Conservation (phyloP, 2,113 vertebrate genomes). For the Heteronetta atricapilla region DNA sequence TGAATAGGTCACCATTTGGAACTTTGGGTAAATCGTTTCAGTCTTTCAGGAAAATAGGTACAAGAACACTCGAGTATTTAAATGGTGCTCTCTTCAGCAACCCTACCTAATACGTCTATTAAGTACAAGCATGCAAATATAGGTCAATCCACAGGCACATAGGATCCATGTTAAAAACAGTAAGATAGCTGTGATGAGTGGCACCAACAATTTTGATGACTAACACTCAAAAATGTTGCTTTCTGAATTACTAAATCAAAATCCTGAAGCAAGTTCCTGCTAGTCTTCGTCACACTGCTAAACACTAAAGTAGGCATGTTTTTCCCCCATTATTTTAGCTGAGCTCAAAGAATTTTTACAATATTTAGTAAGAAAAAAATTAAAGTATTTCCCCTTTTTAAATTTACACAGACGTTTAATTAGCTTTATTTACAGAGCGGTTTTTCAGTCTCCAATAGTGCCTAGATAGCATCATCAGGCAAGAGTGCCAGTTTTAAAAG, state of each 20-base stretch:
- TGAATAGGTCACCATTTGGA: constrained; percentile 75
- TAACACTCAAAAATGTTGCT: constrained; percentile 77
- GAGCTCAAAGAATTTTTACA: constrained; percentile 88
- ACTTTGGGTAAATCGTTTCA: constrained; percentile 67
- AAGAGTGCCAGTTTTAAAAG: constrained; percentile 84
- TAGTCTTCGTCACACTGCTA: constrained; percentile 80
- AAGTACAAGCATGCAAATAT: constrained; percentile 86
- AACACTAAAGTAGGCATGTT: constrained; percentile 80
- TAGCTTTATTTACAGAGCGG: constrained; percentile 96
- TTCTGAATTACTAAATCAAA: constrained; percentile 77
- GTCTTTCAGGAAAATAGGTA: constrained; percentile 62
- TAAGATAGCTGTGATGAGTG: constrained; percentile 80
- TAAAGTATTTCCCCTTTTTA: constrained; percentile 89
- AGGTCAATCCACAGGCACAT: constrained; percentile 83
- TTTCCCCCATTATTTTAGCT: constrained; percentile 80
- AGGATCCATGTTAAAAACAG: constrained; percentile 80
- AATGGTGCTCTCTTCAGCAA: constrained; percentile 78
- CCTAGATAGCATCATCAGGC: constrained; percentile 84
- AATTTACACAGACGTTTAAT: constrained; percentile 97
- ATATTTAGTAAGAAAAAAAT: constrained; percentile 90
- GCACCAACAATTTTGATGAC: constrained; percentile 77
- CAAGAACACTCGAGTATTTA: constrained; percentile 69
- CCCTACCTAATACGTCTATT: constrained; percentile 79
- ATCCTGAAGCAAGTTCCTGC: constrained; percentile 82
- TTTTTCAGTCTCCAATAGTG: constrained; percentile 87